Evolutionary conservation across 2,888 invertebrate genomes (phyloP), one percentile per base, ranked within the genome.

Genomic region (Hemaris fuciformis): DNA sequence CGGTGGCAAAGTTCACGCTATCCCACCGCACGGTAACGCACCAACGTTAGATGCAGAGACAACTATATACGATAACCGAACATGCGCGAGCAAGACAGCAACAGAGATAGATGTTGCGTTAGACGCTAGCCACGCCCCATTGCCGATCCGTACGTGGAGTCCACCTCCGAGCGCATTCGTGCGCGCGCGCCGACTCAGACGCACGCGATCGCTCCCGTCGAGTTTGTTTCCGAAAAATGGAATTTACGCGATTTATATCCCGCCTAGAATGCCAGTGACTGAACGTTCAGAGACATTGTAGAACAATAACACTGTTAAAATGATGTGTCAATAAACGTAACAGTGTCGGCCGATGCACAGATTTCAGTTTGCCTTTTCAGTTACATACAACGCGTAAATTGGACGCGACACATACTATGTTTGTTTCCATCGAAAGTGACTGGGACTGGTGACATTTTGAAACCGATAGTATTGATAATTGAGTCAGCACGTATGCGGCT

Each of bases 111-210:
- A 88, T 75, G 89, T 88, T 91, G 86, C 90, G 91, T 90, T 91
- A 91, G 91, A 90, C 82, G 77, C 73, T 83, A 74, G 81, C 90
- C 90, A 85, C 91, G 90, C 91, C 91, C 82, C 72, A 77, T 73
- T 72, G 71, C 75, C 80, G 84, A 80, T 79, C 82, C 81, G 79
- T 80, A 80, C 81, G 79, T 81, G 76, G 85, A 86, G 77, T 84
- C 90, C 90, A 85, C 91, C 91, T 91, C 85, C 85, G 81, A 69
- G 77, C 77, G 84, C 90, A 92, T 91, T 92, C 88, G 90, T 89
- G 90, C 91, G 91, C 91, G 85, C 84, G 89, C 91, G 90, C 89
- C 87, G 88, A 74, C 71, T 75, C 74, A 81, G 81, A 67, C 72
- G 80, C 86, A 89, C 90, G 91, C 84, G 81, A 75, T 67, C 74